Conservation (phyloP, 2,888 invertebrate genomes). For the Thecocarcelia acutangulata region DNA sequence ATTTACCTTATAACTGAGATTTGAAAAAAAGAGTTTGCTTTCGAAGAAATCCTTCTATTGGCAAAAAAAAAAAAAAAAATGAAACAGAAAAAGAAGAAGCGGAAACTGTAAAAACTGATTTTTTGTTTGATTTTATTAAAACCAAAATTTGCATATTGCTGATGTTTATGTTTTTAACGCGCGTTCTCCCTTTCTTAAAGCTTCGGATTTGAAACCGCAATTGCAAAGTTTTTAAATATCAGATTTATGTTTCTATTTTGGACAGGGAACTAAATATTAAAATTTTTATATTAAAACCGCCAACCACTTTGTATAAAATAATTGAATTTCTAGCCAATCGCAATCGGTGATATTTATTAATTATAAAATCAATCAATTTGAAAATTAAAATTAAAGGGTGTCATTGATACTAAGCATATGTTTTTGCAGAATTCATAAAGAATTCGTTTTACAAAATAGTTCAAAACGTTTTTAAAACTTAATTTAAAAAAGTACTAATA, state of each 20-base stretch:
- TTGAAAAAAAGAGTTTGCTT: conserved; percentile 2
- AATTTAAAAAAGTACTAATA: too few species aligned
- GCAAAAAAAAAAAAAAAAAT: not conserved
- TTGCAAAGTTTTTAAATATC: not conserved
- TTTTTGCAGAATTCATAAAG: not conserved
- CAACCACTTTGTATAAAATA: conserved; percentile 13
- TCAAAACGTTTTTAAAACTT: too few species aligned
- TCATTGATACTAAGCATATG: conserved; percentile 9
- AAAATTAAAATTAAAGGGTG: not conserved
- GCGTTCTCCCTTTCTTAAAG: too few species aligned
- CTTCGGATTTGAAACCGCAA: too few species aligned
- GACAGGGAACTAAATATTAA: conserved; percentile 9
- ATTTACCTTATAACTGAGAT: conserved; percentile 39
- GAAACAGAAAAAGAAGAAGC: not conserved
- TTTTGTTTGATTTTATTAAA: not conserved
- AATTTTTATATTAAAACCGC: not conserved
- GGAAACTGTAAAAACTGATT: not conserved
- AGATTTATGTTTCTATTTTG: conserved; percentile 7
- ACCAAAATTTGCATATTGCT: not conserved
- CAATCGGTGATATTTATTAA: conserved; percentile 2
- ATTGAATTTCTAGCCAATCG: conserved; percentile 12
- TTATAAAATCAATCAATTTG: conserved; percentile 15
- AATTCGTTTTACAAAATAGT: not conserved
- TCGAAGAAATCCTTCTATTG: conserved; percentile 10
- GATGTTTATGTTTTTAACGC: not conserved